Evolutionary conservation across 2,113 vertebrate genomes (phyloP).

Genomic region (Clarias gariepinus): DNA sequence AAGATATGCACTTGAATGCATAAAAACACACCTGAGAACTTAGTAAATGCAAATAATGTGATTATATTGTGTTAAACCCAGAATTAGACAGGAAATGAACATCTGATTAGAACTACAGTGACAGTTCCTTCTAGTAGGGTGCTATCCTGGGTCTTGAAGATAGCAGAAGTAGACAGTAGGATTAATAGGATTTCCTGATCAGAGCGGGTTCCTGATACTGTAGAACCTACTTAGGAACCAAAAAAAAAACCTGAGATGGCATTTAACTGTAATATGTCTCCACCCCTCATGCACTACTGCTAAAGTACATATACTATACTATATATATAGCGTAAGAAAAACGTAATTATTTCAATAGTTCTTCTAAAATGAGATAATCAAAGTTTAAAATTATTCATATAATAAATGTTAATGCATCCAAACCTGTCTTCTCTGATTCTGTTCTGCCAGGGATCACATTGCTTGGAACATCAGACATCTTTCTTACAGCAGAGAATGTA

Average conservation of each 20-base stretch:
- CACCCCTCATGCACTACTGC: neutral
- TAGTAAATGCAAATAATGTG: neutral
- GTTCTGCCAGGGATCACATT: slow-evolving; percentile 5
- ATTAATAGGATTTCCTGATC: neutral
- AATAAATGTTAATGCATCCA: neutral
- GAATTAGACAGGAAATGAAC: neutral
- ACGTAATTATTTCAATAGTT: neutral
- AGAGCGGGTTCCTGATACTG: too few species aligned
- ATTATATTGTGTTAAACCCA: neutral
- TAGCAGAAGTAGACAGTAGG: neutral
- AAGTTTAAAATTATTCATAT: neutral
- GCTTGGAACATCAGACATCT: slow-evolving; percentile 27
- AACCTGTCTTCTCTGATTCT: neutral
- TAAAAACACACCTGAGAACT: neutral
- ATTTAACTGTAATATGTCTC: slow-evolving; percentile 29
- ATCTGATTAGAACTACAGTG: neutral
- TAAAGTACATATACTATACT: too few species aligned
- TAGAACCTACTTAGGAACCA: neutral
- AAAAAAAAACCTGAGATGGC: neutral
- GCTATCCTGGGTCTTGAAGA: neutral
- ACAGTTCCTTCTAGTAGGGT: neutral
- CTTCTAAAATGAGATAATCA: neutral
- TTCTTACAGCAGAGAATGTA: slow-evolving; percentile 40
- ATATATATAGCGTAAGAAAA: neutral
- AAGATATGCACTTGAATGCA: neutral